Evolutionary conservation across 2,797 vertebrate species (phyloP), one percentile per base, ranked within the genome.

Genomic region (Microcaecilia unicolor): DNA sequence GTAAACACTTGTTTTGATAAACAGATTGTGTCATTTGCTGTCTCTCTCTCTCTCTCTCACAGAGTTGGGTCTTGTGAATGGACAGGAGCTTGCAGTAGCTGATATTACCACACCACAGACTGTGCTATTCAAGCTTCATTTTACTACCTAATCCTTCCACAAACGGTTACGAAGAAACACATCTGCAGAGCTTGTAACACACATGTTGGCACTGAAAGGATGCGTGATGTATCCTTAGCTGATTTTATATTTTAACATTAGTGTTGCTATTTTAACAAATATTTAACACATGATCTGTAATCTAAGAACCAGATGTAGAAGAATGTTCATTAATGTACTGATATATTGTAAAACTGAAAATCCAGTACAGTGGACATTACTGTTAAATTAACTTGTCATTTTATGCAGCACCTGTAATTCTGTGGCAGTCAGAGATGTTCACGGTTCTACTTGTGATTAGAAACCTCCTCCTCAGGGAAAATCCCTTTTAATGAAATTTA

Each of bases 81-180:
- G 91, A 48, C 92, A 95, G 48, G 90, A 97, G 50, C 74, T 95
- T 52, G 91, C 89, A 11, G 89, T 96, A 36, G 89, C 89, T 40
- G 90, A 95, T 67, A 54, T 88, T 63, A 97, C 92, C 41, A 91
- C 89, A 33, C 92, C 93, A 34, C 92, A 96, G 70, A 96, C 90
- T n/a, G 74, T 95, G 63, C 63, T 94, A 38, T 95, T 97, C 72
- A 92, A 86, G 64, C 89, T 97, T 55, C 78, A 81, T 57, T 90
- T 93, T 67, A 90, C 83, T 45, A 83, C 84, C 71, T 93, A 87
- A 75, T 49, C n/a, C n/a, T n/a, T n/a, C n/a, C n/a, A n/a, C n/a
- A n/a, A n/a, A n/a, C n/a, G 40, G 15, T 48, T 36, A 49, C 38
- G 55, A 48, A 10, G 17, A 27, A 39, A 37, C 17, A 50, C 48